Evolutionary conservation across 1,140 invertebrate species (phyloP).

Genomic region (Panulirus ornatus): DNA sequence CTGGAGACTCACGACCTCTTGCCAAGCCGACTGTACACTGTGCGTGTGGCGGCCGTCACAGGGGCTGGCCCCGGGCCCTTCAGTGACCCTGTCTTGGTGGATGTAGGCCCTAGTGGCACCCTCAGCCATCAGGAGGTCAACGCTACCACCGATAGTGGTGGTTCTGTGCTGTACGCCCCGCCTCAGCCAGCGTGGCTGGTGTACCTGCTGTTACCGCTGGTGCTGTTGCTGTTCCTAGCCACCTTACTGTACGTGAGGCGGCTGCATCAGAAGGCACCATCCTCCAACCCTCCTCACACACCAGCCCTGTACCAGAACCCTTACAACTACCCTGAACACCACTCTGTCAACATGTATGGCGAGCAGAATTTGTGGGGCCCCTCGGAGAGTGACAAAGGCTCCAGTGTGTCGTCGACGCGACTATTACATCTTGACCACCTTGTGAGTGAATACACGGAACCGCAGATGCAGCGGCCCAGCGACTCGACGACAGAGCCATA

Average conservation of each 20-base stretch:
- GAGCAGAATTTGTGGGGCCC: conserved; percentile 73
- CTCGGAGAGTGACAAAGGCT: conserved; percentile 62
- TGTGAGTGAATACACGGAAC: conserved; percentile 71
- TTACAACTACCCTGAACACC: conserved; percentile 57
- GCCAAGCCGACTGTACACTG: conserved; percentile 62
- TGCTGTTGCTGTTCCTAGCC: conserved; percentile 62
- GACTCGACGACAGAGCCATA: conserved; percentile 70
- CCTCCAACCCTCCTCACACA: conserved; percentile 55
- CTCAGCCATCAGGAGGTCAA: neutral
- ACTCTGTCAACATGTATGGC: conserved; percentile 73
- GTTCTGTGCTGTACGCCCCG: conserved; percentile 62
- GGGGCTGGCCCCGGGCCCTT: conserved; percentile 69
- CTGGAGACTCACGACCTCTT: conserved; percentile 59
- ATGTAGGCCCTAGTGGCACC: conserved; percentile 27
- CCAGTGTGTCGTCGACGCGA: conserved; percentile 49
- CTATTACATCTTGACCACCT: conserved; percentile 67
- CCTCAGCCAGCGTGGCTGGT: conserved; percentile 73
- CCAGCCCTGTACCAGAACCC: conserved; percentile 54
- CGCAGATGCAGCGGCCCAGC: conserved; percentile 48
- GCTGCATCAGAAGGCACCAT: conserved; percentile 48
- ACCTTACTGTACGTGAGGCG: conserved; percentile 63
- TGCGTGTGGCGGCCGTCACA: conserved; percentile 69
- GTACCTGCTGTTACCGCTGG: conserved; percentile 66
- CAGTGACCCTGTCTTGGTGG: conserved; percentile 54
- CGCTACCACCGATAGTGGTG: conserved; percentile 1